These are phyloP conservation scores for Lindbergichthys nudifrons DNA, from an alignment of 2,797 vertebrate genomes.

Conservation along the genomic window DNA sequence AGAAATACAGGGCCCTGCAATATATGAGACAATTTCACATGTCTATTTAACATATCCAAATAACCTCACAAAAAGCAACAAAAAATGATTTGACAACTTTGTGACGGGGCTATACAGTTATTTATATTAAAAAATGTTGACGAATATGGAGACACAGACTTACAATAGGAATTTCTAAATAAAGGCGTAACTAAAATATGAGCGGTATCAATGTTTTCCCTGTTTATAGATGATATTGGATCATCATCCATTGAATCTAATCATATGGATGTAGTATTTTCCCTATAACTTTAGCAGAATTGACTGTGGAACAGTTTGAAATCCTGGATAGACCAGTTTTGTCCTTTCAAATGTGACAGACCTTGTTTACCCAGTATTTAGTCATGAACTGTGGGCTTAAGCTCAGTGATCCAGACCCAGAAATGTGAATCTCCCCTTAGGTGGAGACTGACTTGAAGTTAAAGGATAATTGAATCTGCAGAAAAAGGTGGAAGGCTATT, in stretches of 20 bases:
- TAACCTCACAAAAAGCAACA: too few species aligned
- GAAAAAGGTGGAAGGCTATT: neutral
- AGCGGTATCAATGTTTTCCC: too few species aligned
- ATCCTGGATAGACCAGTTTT: neutral
- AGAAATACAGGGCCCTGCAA: neutral
- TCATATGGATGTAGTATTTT: neutral
- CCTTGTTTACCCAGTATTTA: neutral
- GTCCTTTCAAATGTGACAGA: neutral
- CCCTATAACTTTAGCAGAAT: neutral
- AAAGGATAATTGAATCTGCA: constrained; percentile 16
- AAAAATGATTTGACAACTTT: too few species aligned
- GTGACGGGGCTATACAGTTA: too few species aligned
- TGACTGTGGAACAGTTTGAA: neutral
- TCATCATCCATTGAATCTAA: too few species aligned
- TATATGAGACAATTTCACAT: too few species aligned
- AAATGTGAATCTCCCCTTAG: neutral
- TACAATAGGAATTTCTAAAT: too few species aligned
- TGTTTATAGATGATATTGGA: too few species aligned
- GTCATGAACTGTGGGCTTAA: neutral
- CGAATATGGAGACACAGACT: too few species aligned
- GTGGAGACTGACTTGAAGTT: constrained; percentile 22
- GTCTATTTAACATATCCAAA: too few species aligned
- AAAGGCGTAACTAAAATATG: too few species aligned
- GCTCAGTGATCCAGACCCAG: neutral
- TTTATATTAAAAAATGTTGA: too few species aligned